Conservation (phyloP, 2,113 vertebrate genomes). For the Parotia lawesii region DNA sequence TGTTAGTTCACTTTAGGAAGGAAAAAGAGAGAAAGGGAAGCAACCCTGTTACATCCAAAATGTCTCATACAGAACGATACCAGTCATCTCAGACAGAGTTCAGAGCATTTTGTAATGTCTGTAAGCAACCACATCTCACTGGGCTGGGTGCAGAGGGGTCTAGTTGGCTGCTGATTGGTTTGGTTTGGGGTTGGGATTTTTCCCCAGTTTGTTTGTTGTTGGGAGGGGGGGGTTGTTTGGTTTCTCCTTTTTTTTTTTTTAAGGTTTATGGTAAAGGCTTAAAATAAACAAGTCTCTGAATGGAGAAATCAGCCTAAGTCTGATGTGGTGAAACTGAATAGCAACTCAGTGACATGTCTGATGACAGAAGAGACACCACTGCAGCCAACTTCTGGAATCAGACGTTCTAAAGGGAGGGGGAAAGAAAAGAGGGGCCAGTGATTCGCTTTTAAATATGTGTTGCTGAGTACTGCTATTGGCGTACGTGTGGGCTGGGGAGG, state of each 20-base stretch:
- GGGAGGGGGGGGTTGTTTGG: neutral
- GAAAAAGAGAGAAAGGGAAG: neutral
- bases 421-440: neutral
- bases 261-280: slow-evolving; percentile 46
- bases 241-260: neutral
- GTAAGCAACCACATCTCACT: slow-evolving; percentile 21
- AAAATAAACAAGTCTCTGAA: slow-evolving; percentile 66
- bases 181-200: neutral
- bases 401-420: slow-evolving; percentile 38
- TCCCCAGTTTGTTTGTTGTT: neutral
- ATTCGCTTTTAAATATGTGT: slow-evolving; percentile 43
- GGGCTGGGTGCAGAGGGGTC: slow-evolving; percentile 14
- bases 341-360: slow-evolving; percentile 70
- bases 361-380: slow-evolving; percentile 54
- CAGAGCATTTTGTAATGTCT: slow-evolving; percentile 71
- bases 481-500: slow-evolving; percentile 14
- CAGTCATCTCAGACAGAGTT: slow-evolving; percentile 62
- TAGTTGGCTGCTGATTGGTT: neutral
- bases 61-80: slow-evolving; percentile 24
- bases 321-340: slow-evolving; percentile 60
- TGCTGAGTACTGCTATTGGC: slow-evolving; percentile 12
- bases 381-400: slow-evolving; percentile 68
- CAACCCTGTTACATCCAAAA: slow-evolving; percentile 40
- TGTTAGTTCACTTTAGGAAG: neutral
- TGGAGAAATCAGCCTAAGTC: slow-evolving; percentile 63